Percentiles rank a stretch among this genome's conserved stretches.
Conservation (phyloP, 2,113 vertebrate species). For the Callipepla californica region DNA sequence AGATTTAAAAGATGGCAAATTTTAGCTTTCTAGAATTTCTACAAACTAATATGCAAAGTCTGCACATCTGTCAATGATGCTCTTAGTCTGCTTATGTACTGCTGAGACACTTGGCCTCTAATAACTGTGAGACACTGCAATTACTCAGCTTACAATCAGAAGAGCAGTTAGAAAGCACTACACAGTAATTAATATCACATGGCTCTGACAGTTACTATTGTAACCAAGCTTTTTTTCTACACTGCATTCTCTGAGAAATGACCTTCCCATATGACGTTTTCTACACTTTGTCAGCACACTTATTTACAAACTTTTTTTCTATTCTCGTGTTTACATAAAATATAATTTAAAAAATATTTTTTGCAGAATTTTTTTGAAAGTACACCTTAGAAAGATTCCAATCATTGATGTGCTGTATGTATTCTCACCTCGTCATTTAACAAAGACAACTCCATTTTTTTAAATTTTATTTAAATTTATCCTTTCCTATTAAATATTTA, state of each 20-base stretch:
- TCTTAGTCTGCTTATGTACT: neutral
- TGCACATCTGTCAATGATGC: neutral
- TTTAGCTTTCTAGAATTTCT: neutral
- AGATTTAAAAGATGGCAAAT: neutral
- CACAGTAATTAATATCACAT: neutral
- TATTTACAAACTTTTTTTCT: neutral
- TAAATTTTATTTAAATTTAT: neutral
- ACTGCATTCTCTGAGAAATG: neutral
- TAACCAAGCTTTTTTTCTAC: neutral
- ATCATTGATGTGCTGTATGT: neutral
- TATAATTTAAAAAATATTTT: neutral
- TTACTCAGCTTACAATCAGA: neutral
- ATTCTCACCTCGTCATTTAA: neutral
- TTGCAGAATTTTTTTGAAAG: neutral
- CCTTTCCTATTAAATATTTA: neutral
- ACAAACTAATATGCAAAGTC: neutral
- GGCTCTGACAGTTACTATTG: neutral
- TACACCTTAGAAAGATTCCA: neutral
- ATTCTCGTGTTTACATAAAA: neutral
- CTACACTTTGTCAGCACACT: neutral
- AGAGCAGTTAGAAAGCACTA: neutral
- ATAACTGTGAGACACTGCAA: neutral
- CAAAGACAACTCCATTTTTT: neutral
- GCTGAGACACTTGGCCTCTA: neutral
- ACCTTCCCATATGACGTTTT: neutral